A percentile compares a stretch with the other conserved stretches of the same genome.
Evolutionary conservation across 2,888 invertebrate genomes (phyloP).

Genomic region (Leptinotarsa rubiginosa): DNA sequence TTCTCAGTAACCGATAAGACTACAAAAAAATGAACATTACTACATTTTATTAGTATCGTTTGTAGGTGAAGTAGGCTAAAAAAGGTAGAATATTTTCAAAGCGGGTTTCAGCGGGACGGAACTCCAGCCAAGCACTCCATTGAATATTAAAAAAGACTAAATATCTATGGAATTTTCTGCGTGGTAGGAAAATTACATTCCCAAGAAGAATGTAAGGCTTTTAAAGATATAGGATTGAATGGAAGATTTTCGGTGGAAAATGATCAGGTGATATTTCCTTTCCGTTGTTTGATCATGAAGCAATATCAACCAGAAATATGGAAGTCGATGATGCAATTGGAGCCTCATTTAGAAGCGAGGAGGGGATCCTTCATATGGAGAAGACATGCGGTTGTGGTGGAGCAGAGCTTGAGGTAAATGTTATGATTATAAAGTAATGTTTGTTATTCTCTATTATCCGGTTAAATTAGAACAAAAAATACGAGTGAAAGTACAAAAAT

Average conservation of each 20-base stretch:
- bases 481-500: too few relatives aligned
- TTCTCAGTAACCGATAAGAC: too few relatives aligned
- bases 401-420: conserved; percentile 63
- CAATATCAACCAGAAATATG: conserved; percentile 69
- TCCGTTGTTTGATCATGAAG: conserved; percentile 74
- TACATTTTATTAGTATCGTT: too few relatives aligned
- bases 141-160: too few relatives aligned
- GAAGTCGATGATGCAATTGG: conserved; percentile 68
- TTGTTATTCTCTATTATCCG: too few relatives aligned
- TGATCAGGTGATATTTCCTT: conserved; percentile 69
- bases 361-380: conserved; percentile 73
- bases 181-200: conserved; percentile 49
- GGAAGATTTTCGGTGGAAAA: conserved; percentile 48
- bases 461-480: too few relatives aligned
- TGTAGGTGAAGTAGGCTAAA: too few relatives aligned
- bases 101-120: too few relatives aligned
- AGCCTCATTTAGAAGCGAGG: conserved; percentile 74
- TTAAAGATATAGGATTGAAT: conserved; percentile 45
- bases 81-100: too few relatives aligned
- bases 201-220: conserved; percentile 49
- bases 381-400: conserved; percentile 72
- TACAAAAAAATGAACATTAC: too few relatives aligned
- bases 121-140: too few relatives aligned
- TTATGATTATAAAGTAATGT: too few relatives aligned
- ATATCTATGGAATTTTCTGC: background rate